These are phyloP conservation scores for Sakesphorus luctuosus DNA, from an alignment of 2,113 vertebrate species.

Conservation along the genomic window DNA sequence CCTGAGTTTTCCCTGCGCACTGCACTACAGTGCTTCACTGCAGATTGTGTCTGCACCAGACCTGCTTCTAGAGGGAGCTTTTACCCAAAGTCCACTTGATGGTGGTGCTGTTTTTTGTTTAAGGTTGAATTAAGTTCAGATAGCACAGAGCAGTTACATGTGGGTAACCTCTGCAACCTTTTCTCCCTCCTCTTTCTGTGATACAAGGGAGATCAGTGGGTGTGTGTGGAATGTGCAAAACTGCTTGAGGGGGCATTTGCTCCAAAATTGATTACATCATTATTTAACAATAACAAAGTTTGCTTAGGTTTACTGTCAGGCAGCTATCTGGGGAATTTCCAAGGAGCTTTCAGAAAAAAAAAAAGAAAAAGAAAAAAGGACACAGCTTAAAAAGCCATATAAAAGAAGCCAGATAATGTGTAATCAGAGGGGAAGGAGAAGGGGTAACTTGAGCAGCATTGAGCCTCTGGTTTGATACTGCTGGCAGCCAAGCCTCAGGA, in stretches of 20 bases:
- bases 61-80: neutral
- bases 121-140: neutral
- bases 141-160: neutral
- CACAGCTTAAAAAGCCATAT: neutral
- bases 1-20: neutral
- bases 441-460: neutral
- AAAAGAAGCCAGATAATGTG: neutral
- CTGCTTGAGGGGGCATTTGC: neutral
- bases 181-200: neutral
- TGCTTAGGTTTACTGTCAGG: neutral
- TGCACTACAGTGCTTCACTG: neutral
- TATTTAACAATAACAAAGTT: neutral
- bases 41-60: rapidly evolving
- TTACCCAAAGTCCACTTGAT: neutral
- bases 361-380: neutral
- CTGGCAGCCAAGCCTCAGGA: neutral
- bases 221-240: neutral
- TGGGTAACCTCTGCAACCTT: neutral
- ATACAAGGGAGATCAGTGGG: neutral
- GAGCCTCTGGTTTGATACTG: neutral
- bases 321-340: neutral
- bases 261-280: neutral
- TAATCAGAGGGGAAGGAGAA: no score
- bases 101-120: neutral
- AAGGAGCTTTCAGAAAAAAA: neutral